A percentile compares a stretch with the other conserved stretches of the same genome.
Conservation (phyloP, 2,797 vertebrate species). For the Miichthys miiuy region DNA sequence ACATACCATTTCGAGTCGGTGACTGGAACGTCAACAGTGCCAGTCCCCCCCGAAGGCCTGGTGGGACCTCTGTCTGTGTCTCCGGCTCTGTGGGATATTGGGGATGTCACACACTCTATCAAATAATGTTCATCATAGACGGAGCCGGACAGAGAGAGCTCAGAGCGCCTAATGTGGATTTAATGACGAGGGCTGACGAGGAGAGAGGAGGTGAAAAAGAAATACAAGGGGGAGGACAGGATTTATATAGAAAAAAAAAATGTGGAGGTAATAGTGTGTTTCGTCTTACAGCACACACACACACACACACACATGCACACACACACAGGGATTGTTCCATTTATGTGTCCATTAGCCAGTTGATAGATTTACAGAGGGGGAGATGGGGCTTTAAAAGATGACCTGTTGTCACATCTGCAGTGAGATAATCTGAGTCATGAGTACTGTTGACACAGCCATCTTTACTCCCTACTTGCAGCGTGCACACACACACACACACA, state of each 20-base stretch:
- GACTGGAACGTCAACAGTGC: constrained; percentile 70
- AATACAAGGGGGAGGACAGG: constrained; percentile 13
- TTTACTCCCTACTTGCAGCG: constrained; percentile 40
- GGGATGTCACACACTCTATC: constrained; percentile 76
- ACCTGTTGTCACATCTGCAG: constrained; percentile 84
- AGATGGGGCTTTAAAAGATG: constrained; percentile 81
- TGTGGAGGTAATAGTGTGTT: constrained; percentile 47
- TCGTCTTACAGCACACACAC: constrained; percentile 21
- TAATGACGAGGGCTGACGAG: constrained; percentile 76
- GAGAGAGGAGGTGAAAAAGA: constrained; percentile 44
- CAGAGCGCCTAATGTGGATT: constrained; percentile 81
- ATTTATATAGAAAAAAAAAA: constrained; percentile 33
- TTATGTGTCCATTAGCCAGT: constrained; percentile 77
- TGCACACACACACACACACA: constrained; percentile 8
- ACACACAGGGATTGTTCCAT: constrained; percentile 58
- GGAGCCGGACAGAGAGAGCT: constrained; percentile 61
- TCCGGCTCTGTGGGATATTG: constrained; percentile 60
- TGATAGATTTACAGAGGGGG: constrained; percentile 78
- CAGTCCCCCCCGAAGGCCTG: constrained; percentile 43
- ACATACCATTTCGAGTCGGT: constrained; percentile 65
- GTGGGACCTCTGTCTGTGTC: constrained; percentile 64
- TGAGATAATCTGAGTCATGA: constrained; percentile 83
- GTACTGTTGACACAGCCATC: constrained; percentile 77
- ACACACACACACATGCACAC: constrained; percentile 25
- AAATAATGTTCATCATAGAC: constrained; percentile 73